Percentiles rank a stretch among this genome's conserved stretches.
Evolutionary conservation across 1,140 invertebrate species (phyloP).

Genomic region (Macrostomum lignano): DNA sequence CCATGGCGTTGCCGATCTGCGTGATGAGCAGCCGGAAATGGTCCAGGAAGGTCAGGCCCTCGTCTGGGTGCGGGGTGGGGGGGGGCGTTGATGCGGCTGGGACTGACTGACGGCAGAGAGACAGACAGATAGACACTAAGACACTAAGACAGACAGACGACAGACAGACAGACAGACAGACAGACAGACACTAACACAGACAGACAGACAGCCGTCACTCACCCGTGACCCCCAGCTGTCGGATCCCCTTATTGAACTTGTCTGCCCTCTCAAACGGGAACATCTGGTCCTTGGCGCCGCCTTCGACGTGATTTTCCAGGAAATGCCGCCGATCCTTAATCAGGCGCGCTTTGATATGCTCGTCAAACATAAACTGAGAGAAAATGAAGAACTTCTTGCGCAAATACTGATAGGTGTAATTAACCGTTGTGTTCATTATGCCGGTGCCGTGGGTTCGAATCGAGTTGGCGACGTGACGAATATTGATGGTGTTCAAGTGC

Average conservation of each 20-base stretch:
- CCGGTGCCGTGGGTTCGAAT: conserved; percentile 85
- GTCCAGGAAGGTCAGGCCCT: conserved; percentile 55
- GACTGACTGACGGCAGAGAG: too few species aligned
- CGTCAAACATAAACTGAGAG: conserved; percentile 88
- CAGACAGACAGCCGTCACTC: too few species aligned
- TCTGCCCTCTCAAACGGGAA: conserved; percentile 62
- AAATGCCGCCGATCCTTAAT: conserved; percentile 33
- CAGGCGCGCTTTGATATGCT: conserved; percentile 78
- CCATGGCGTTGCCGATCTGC: conserved; percentile 79
- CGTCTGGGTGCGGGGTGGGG: too few species aligned
- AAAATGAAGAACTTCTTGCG: conserved; percentile 71
- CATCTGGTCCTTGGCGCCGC: conserved; percentile 4
- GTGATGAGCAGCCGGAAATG: conserved; percentile 64
- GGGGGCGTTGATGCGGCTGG: too few species aligned
- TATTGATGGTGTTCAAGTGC: conserved; percentile 77
- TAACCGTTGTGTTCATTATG: conserved; percentile 82
- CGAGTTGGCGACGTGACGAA: conserved; percentile 77
- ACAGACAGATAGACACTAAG: neutral
- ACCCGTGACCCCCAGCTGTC: conserved; percentile 50
- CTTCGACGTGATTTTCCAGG: neutral
- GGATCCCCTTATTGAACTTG: conserved; percentile 67
- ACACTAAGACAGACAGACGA: too few species aligned
- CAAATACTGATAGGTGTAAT: conserved; percentile 84
- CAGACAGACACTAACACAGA: neutral
- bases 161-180: too few species aligned